A percentile compares a stretch with the other conserved stretches of the same genome.
Evolutionary conservation across 2,113 vertebrate species (phyloP).

Genomic region (Camelus bactrianus): DNA sequence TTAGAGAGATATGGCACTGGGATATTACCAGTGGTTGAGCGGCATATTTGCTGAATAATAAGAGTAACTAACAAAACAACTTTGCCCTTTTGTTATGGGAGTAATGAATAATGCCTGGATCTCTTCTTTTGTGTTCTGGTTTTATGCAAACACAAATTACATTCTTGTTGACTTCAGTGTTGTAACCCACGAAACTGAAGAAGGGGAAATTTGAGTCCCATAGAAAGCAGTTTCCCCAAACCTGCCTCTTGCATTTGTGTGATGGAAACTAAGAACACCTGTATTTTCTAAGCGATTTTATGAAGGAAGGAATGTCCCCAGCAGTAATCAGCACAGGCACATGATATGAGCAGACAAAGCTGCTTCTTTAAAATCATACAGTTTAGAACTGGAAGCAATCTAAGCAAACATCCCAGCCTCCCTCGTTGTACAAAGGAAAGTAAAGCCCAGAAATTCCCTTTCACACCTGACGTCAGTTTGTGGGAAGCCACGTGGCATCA

Average conservation of each 20-base stretch:
- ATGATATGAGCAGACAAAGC: not conserved
- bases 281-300: not conserved
- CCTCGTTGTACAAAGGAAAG: not conserved
- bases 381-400: not conserved
- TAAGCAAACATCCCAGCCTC: not conserved
- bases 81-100: not conserved
- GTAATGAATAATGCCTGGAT: not conserved
- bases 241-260: constrained; percentile 31
- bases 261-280: constrained; percentile 21
- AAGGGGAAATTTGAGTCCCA: constrained; percentile 58
- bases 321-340: not conserved
- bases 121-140: constrained; percentile 66
- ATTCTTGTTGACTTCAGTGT: constrained; percentile 46
- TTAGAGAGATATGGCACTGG: not conserved
- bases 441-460: not conserved
- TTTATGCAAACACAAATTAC: constrained; percentile 71
- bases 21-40: not conserved
- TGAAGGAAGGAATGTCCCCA: not conserved
- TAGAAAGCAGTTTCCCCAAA: constrained; percentile 45
- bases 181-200: constrained; percentile 70
- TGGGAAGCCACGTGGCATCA: not conserved
- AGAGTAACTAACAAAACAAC: not conserved
- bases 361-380: not conserved
- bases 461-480: not conserved
- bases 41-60: not conserved